Base-by-base conservation (phyloP, 2,888 invertebrate genomes). In the Aspidapion aeneum region DNA sequence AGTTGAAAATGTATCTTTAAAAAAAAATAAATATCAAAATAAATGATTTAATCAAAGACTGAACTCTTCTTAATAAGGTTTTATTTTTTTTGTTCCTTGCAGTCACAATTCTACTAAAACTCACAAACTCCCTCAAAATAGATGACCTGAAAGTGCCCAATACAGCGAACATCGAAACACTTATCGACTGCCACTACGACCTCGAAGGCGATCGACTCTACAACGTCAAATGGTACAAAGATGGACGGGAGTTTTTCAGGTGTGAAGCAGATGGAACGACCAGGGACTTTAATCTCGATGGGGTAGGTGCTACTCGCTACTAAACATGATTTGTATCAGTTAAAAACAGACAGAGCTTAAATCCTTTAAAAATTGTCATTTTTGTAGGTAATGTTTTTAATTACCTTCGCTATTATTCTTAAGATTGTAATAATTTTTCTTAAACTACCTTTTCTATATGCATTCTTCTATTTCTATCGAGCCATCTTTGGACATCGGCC, bases 181-280 rank as follows among this genome's bases (percentile, higher is more conserved):
- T 66, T 3, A 64, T 78, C 20, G 74, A 76, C 57, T 78, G 78
- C 54, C 69, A 69, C 57, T 78, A 78, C 65, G 74, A 75, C 59
- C 61, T 78, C 49, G 62, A 65, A 65, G 69, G 66, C 52, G 69
- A 70, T 22, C 64, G 63, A 21, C 67, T 78, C 2, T 77, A 78
- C 64, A 77, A 73, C 60, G 78, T 76, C 2, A 78, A 78, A 66
- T 78, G 78, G 78, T 78, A 77, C 69, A 77, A 77, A 64, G 77
- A 78, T 66, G 73, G 68, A n/a, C 61, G 66, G 17, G 72, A 78
- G 62, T 78, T 78, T 66, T 75, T 76, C 61, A 63, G 74, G 63
- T 77, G 76, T 66, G 59, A 68, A 48, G 74, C 74, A 1, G 68
- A 74, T 62, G 77, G 77, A 1, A 66, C 69, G 35, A 71, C 71